A percentile compares a stretch with the other conserved stretches of the same genome.
Conservation (phyloP, 2,888 invertebrate species). For the Drosophila ustulata region DNA sequence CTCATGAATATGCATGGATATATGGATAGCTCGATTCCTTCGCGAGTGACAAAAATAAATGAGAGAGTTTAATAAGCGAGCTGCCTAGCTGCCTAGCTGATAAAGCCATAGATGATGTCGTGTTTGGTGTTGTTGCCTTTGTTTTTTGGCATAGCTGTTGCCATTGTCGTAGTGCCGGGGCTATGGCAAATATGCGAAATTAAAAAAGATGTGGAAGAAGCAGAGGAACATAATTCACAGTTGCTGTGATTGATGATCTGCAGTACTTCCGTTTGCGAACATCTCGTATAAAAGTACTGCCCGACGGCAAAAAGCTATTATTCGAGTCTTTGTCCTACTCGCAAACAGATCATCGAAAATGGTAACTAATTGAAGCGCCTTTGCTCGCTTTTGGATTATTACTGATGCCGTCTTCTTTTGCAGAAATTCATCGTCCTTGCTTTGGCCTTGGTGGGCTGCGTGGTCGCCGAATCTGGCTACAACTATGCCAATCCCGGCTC, state of each 20-base stretch:
- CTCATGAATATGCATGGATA: slow-evolving; percentile 51
- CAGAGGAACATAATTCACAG: slow-evolving; percentile 43
- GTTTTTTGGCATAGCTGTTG: neutral
- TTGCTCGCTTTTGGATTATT: slow-evolving; percentile 17
- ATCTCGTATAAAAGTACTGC: slow-evolving; percentile 68
- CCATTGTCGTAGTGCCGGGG: neutral
- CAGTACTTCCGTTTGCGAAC: slow-evolving; percentile 68
- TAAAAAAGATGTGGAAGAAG: slow-evolving; percentile 18
- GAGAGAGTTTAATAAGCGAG: slow-evolving; percentile 23
- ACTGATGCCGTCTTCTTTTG: slow-evolving; percentile 4
- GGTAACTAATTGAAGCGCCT: slow-evolving; percentile 48
- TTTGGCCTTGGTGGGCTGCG: slow-evolving; percentile 67
- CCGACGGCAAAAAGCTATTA: slow-evolving; percentile 53
- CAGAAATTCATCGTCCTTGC: slow-evolving; percentile 66
- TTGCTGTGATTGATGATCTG: slow-evolving; percentile 69
- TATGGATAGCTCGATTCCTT: slow-evolving; percentile 24
- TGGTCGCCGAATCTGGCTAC: slow-evolving; percentile 62
- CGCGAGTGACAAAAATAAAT: slow-evolving; percentile 45
- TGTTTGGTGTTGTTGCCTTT: too few species aligned
- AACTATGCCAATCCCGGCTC: slow-evolving; percentile 70
- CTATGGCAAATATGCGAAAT: slow-evolving; percentile 20
- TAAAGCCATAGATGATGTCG: slow-evolving; percentile 12
- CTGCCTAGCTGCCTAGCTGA: slow-evolving; percentile 3
- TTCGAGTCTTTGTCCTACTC: slow-evolving; percentile 57
- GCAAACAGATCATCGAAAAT: slow-evolving; percentile 59